Percentiles rank a stretch among this genome's conserved stretches.
Conservation (phyloP, 2,113 vertebrate species). For the Morone chrysops region DNA sequence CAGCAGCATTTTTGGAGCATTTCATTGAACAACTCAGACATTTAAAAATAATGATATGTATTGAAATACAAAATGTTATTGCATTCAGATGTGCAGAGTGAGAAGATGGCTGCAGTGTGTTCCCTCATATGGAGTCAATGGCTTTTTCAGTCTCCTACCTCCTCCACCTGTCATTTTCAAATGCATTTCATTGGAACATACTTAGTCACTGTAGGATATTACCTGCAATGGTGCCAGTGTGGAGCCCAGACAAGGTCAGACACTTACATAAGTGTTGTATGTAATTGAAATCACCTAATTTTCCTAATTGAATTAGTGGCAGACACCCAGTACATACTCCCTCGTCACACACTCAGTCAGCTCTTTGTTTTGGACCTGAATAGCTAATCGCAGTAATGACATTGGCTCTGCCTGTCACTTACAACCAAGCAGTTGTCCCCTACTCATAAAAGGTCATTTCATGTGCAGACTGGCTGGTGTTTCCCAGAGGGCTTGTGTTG, state of each 20-base stretch:
- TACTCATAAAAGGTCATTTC: conserved; percentile 61
- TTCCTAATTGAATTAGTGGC: conserved; percentile 62
- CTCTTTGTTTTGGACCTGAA: conserved; percentile 66
- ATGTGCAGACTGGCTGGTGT: conserved; percentile 39
- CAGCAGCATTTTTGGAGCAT: conserved; percentile 19
- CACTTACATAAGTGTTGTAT: conserved; percentile 42
- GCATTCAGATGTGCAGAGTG: background rate
- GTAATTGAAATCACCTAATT: conserved; percentile 56
- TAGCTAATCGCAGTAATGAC: conserved; percentile 63
- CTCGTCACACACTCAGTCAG: conserved; percentile 18
- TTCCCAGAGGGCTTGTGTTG: conserved; percentile 35
- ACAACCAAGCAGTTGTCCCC: conserved; percentile 21
- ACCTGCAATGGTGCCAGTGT: conserved; percentile 15
- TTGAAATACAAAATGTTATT: conserved; percentile 21
- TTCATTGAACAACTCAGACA: conserved; percentile 5
- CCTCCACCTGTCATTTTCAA: conserved; percentile 17
- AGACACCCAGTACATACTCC: conserved; percentile 29
- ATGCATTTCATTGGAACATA: conserved; percentile 23
- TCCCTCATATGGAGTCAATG: background rate
- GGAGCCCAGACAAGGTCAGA: conserved; percentile 62
- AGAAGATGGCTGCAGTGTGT: conserved; percentile 2
- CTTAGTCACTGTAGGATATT: conserved; percentile 6
- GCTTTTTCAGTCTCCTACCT: background rate
- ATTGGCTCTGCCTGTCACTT: conserved; percentile 55
- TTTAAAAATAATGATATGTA: conserved; percentile 33